These are phyloP conservation scores for Hemaris fuciformis DNA, from an alignment of 2,888 invertebrate genomes.

Conservation along the genomic window DNA sequence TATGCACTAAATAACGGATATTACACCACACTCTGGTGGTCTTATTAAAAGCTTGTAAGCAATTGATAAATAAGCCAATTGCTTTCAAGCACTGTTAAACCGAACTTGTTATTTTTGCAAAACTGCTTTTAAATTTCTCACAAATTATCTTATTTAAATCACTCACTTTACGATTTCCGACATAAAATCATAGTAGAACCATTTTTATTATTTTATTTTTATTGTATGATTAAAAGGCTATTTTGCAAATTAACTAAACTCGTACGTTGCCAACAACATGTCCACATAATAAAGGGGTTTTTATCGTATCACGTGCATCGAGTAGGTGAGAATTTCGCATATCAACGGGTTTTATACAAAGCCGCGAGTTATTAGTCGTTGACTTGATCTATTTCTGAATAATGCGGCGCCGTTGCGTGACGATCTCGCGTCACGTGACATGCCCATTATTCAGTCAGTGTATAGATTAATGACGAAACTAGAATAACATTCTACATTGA, in stretches of 20 bases:
- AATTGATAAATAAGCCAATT: too few relatives aligned
- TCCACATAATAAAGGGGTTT: conserved; percentile 12
- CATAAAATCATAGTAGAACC: too few relatives aligned
- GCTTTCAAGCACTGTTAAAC: too few relatives aligned
- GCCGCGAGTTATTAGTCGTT: conserved; percentile 16
- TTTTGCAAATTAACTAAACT: background rate
- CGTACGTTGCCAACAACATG: background rate
- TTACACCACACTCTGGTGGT: too few relatives aligned
- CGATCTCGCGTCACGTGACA: background rate
- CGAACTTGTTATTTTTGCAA: too few relatives aligned
- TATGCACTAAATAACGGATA: too few relatives aligned
- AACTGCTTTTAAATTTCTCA: too few relatives aligned
- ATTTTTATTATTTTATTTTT: too few relatives aligned
- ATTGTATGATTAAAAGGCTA: background rate
- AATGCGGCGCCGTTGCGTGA: background rate
- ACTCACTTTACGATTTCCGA: too few relatives aligned
- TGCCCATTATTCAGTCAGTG: background rate
- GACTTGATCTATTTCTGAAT: conserved; percentile 4
- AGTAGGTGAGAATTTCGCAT: conserved; percentile 15
- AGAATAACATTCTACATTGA: background rate
- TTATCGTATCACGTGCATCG: conserved; percentile 32
- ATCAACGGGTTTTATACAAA: background rate
- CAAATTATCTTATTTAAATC: too few relatives aligned
- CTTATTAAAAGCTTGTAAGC: too few relatives aligned
- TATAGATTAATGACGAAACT: background rate